Conservation (phyloP, 2,888 invertebrate species). For the Eulithis testata region DNA sequence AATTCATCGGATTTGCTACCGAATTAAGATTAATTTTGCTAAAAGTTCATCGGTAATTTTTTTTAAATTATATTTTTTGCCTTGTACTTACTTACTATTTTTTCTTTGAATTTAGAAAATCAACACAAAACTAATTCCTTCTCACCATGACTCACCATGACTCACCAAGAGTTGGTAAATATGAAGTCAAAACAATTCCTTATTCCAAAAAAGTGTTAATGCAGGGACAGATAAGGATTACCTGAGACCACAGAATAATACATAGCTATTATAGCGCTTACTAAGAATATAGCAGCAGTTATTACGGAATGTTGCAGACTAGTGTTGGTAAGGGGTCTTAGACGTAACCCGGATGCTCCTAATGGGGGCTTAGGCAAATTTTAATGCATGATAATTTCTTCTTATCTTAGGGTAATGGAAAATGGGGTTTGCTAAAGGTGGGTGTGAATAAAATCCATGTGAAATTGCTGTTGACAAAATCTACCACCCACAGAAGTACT, state of each 20-base stretch:
- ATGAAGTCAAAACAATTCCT: constrained; percentile 49
- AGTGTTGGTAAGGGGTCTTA: constrained; percentile 34
- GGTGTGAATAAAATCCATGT: not conserved
- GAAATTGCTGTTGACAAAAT: not conserved
- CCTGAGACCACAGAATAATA: constrained; percentile 50
- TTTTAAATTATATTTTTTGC: no score
- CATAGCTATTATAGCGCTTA: constrained; percentile 4
- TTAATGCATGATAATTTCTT: constrained; percentile 35
- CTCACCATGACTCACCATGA: constrained; percentile 40
- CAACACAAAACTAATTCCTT: constrained; percentile 20
- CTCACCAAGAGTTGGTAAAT: constrained; percentile 41
- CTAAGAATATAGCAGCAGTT: constrained; percentile 22
- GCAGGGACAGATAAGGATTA: constrained; percentile 59
- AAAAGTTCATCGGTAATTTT: no score
- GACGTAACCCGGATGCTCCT: constrained; percentile 54
- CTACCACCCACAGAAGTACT: no score
- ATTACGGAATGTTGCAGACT: constrained; percentile 29
- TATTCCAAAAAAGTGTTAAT: constrained; percentile 59
- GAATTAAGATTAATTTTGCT: no score
- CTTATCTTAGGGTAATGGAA: constrained; percentile 17
- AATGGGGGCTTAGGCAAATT: constrained; percentile 54
- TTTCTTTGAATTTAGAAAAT: not conserved
- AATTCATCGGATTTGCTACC: no score
- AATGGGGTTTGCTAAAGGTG: not conserved
- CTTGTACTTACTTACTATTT: no score